Conservation (phyloP, 2,113 vertebrate genomes). For the Equus quagga region DNA sequence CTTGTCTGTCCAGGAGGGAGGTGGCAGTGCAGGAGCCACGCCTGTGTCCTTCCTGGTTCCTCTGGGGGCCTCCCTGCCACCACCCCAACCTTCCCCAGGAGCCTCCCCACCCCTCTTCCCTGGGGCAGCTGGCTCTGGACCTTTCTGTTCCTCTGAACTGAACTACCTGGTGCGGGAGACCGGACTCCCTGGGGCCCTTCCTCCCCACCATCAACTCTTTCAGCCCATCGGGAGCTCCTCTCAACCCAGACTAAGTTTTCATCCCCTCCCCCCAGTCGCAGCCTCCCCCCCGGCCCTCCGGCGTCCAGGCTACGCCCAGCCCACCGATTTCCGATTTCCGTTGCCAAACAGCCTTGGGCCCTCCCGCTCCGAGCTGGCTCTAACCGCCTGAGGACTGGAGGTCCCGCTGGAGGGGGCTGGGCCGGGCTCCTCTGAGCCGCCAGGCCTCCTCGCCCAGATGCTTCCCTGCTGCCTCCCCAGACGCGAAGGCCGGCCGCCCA, state of each 20-base stretch:
- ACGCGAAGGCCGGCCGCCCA: constrained; percentile 63
- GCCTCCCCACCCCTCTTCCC: background rate
- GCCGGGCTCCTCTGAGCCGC: rapidly evolving
- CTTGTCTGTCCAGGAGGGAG: background rate
- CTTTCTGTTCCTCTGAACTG: background rate
- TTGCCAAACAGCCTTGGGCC: constrained; percentile 22
- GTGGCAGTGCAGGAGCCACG: rapidly evolving
- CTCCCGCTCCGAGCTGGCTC: background rate
- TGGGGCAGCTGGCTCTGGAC: background rate
- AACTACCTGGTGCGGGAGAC: rapidly evolving
- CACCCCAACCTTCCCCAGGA: background rate
- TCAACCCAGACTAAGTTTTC: background rate
- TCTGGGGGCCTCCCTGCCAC: background rate
- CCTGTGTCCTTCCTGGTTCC: background rate
- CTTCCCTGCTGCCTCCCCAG: background rate
- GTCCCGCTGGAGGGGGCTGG: rapidly evolving
- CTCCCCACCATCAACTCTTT: background rate
- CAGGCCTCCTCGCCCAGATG: constrained; percentile 72
- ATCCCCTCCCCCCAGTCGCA: background rate
- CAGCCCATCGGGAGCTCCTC: background rate
- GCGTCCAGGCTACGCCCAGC: background rate
- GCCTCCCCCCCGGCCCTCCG: too few relatives aligned
- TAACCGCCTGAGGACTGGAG: rapidly evolving
- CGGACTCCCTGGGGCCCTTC: background rate
- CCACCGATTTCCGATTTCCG: background rate